Percentiles rank a stretch among this genome's conserved stretches.
phyloP scores from a whole-genome alignment of 2,113 vertebrate species.

The Pampusana beccarii region DNA sequence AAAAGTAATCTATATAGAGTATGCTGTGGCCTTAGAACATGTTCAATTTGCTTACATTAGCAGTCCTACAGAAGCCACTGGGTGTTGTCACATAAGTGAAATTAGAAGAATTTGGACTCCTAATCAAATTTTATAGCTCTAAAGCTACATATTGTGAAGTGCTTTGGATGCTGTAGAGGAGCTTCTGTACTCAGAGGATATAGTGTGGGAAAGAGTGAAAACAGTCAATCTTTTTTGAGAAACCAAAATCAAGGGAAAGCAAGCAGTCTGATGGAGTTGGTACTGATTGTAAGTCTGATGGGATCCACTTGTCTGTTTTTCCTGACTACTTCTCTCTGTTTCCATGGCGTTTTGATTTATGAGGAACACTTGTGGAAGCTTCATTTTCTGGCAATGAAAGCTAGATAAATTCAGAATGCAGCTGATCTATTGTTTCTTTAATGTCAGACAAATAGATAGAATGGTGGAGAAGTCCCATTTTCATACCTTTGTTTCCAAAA shows the following conservation, averaged over 20 bases:
- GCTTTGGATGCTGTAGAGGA: not conserved
- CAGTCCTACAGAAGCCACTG: not conserved
- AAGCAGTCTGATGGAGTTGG: not conserved
- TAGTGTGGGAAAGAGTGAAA: not conserved
- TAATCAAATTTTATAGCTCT: not conserved
- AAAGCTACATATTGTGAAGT: not conserved
- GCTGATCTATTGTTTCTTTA: not conserved
- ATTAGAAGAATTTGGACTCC: not conserved
- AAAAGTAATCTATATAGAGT: not conserved
- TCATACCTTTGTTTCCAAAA: not conserved
- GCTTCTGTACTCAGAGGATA: not conserved
- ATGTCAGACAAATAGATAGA: not conserved
- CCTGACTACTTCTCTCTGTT: not conserved
- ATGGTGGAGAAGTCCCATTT: not conserved
- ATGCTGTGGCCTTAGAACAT: not conserved
- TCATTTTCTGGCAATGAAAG: not conserved
- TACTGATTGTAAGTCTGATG: not conserved
- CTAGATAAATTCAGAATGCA: not conserved
- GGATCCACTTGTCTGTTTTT: not conserved
- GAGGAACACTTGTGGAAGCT: not conserved
- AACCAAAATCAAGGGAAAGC: not conserved
- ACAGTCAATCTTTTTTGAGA: not conserved
- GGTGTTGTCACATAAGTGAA: not conserved
- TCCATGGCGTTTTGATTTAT: not conserved
- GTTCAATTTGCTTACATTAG: not conserved